phyloP scores from a whole-genome alignment of 2,113 vertebrate genomes.

The Formicarius rufipectus region DNA sequence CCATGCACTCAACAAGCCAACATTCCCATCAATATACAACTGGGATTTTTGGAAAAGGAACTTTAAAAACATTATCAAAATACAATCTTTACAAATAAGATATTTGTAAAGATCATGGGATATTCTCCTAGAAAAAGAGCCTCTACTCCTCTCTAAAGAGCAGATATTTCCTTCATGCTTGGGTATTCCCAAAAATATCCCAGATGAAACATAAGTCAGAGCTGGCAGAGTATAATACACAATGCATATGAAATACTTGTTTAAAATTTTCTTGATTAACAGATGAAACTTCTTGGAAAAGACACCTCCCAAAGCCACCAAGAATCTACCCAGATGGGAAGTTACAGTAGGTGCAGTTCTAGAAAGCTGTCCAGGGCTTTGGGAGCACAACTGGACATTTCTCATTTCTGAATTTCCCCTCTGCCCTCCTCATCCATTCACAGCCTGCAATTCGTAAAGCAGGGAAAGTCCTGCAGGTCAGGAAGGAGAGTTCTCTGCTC shows the following conservation, averaged over 20 bases:
- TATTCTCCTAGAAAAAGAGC: neutral
- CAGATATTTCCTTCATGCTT: neutral
- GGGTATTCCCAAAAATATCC: neutral
- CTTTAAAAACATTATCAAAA: neutral
- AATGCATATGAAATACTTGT: neutral
- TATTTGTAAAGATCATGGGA: neutral
- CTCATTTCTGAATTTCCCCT: neutral
- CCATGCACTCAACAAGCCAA: neutral
- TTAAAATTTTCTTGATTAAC: neutral
- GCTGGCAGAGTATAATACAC: rapidly evolving
- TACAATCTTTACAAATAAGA: neutral
- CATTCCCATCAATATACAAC: neutral
- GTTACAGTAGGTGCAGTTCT: neutral
- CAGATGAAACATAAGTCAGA: neutral
- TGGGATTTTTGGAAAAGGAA: neutral
- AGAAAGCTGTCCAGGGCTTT: neutral
- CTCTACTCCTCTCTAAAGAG: neutral
- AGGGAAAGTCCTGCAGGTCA: neutral
- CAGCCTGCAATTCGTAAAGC: neutral
- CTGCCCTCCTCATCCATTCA: neutral
- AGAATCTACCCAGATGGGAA: neutral
- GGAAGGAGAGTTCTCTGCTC: neutral
- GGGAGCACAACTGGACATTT: neutral
- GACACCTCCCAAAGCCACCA: neutral
- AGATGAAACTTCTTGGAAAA: neutral